Percentiles rank a stretch among this genome's conserved stretches.
Conservation (phyloP, 2,113 vertebrate species). For the Pelvicachromis taeniatus region DNA sequence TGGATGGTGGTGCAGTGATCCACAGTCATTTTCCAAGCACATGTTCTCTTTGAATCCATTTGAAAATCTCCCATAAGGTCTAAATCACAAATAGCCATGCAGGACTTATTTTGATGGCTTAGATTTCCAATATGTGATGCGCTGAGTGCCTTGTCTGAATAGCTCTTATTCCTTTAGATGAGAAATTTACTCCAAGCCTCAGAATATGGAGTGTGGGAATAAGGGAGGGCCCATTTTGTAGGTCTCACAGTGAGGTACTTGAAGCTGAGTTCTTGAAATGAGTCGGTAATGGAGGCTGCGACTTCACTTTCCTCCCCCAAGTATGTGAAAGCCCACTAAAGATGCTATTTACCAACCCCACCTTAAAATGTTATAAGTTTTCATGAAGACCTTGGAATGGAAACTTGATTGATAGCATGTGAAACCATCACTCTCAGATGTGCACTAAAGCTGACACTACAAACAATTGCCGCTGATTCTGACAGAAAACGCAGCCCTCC, state of each 20-base stretch:
- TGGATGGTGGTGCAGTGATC: not conserved
- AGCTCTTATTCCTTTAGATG: slow-evolving; percentile 4
- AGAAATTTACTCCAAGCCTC: slow-evolving; percentile 4
- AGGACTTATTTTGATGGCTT: slow-evolving; percentile 10
- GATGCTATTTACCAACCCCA: not conserved
- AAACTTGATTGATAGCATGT: slow-evolving; percentile 6
- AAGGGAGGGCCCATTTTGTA: slow-evolving; percentile 5
- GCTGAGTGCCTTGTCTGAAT: slow-evolving; percentile 18
- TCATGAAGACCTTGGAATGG: not conserved
- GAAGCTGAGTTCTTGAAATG: slow-evolving; percentile 30
- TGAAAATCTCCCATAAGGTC: not conserved
- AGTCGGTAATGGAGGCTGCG: slow-evolving; percentile 33
- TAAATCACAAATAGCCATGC: slow-evolving; percentile 14
- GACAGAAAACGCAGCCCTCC: not conserved
- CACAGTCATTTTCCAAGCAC: not conserved
- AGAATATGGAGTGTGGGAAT: not conserved
- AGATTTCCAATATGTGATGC: slow-evolving; percentile 19
- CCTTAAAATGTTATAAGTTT: not conserved
- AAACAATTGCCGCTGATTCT: slow-evolving; percentile 1
- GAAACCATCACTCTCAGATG: slow-evolving; percentile 4
- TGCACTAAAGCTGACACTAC: slow-evolving; percentile 2
- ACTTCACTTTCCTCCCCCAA: slow-evolving; percentile 25
- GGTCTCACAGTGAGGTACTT: slow-evolving; percentile 24
- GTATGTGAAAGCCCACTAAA: slow-evolving; percentile 16
- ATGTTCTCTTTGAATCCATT: slow-evolving; percentile 5